Conservation (phyloP, 1,140 invertebrate species). For the Pachypsylla venusta region DNA sequence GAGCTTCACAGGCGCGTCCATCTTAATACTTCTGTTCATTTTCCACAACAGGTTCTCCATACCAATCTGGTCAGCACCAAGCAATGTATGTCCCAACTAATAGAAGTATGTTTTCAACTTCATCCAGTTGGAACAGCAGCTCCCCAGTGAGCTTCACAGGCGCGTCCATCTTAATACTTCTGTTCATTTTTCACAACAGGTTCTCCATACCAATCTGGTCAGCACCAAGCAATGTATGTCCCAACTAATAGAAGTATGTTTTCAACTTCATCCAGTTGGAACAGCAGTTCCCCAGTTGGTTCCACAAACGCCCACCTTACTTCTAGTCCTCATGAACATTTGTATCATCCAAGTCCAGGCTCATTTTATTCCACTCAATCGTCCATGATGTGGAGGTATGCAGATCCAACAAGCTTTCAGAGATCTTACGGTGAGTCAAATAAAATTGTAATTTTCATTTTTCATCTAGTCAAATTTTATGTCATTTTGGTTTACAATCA, state of each 20-base stretch:
- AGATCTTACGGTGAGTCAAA: constrained; percentile 1
- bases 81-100: not conserved
- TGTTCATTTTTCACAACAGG: too few species aligned
- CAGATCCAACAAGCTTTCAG: not conserved
- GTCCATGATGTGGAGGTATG: not conserved
- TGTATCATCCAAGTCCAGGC: not conserved
- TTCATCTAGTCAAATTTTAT: too few species aligned
- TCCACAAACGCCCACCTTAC: not conserved
- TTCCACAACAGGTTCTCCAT: too few species aligned
- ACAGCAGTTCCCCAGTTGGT: not conserved
- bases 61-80: too few species aligned
- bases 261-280: not conserved
- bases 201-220: too few species aligned
- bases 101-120: not conserved
- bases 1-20: too few species aligned
- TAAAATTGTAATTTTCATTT: too few species aligned
- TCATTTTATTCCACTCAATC: not conserved
- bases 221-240: not conserved
- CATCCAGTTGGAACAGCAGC: not conserved
- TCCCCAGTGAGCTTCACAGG: not conserved
- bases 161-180: too few species aligned
- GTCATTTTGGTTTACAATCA: too few species aligned
- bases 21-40: too few species aligned
- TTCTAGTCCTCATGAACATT: not conserved
- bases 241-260: not conserved